Conservation (phyloP, 2,113 vertebrate species). For the Thunnus thynnus region DNA sequence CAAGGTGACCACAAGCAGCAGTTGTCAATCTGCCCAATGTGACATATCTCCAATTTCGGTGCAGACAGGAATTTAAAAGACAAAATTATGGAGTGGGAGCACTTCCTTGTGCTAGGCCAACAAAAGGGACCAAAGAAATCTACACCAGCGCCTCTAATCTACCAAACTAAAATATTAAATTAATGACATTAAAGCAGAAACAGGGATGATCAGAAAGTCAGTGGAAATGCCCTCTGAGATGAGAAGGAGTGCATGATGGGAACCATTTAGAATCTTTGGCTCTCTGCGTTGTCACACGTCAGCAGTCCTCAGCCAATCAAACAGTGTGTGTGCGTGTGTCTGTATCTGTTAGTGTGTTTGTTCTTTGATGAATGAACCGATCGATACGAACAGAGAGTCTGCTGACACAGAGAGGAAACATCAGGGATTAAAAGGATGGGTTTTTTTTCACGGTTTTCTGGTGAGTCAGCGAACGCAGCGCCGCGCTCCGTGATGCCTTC, state of each 20-base stretch:
- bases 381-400: conserved; percentile 55
- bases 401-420: conserved; percentile 65
- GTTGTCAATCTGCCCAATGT: too few species aligned
- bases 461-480: conserved; percentile 54
- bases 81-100: too few species aligned
- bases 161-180: too few species aligned
- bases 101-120: too few species aligned
- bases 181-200: background rate
- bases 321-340: background rate
- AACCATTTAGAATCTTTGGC: conserved; percentile 6
- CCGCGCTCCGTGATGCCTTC: conserved; percentile 15
- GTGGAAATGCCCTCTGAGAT: background rate
- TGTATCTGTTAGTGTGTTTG: conserved; percentile 7
- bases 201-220: background rate
- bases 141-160: too few species aligned
- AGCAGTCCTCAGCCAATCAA: conserved; percentile 35
- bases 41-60: too few species aligned
- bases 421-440: conserved; percentile 49
- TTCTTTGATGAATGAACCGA: conserved; percentile 60
- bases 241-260: conserved; percentile 46
- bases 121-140: too few species aligned
- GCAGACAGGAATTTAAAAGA: too few species aligned
- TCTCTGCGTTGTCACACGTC: conserved; percentile 21
- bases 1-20: too few species aligned
- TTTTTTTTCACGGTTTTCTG: conserved; percentile 38